Evolutionary conservation across 2,113 vertebrate genomes (phyloP).

Genomic region (Gasterosteus aculeatus): DNA sequence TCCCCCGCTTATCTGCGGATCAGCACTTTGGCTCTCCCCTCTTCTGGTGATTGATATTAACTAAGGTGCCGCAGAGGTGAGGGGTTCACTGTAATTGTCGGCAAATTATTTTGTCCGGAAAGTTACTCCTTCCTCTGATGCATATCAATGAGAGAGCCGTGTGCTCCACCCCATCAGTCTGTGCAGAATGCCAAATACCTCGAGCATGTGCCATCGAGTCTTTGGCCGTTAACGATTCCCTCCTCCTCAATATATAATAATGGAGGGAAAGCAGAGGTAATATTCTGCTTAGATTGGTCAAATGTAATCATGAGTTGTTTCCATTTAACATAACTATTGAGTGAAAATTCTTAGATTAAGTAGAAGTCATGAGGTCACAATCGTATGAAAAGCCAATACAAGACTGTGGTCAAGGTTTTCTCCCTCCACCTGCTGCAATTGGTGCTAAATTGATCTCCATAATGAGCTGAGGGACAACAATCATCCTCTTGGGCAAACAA

Average conservation of each 20-base stretch:
- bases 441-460: conserved; percentile 19
- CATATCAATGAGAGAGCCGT: conserved; percentile 38
- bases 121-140: conserved; percentile 27
- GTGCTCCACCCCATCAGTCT: conserved; percentile 44
- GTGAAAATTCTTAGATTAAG: background rate
- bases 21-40: conserved; percentile 57
- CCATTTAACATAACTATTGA: background rate
- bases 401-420: conserved; percentile 2
- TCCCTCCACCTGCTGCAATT: conserved; percentile 16
- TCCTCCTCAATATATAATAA: background rate
- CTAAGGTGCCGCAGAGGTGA: conserved; percentile 43
- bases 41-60: conserved; percentile 54
- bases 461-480: conserved; percentile 12
- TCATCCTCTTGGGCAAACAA: conserved; percentile 31
- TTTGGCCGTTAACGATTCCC: conserved; percentile 28
- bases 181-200: conserved; percentile 29
- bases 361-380: background rate
- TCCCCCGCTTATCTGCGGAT: conserved; percentile 54
- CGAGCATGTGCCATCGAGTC: conserved; percentile 40
- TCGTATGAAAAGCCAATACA: background rate
- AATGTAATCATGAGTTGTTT: background rate
- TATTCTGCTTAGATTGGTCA: background rate
- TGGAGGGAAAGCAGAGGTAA: background rate
- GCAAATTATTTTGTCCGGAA: conserved; percentile 53
- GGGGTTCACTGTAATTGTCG: conserved; percentile 50